Evolutionary conservation across 2,888 invertebrate genomes (phyloP), one percentile per base, ranked within the genome.

Genomic region (Tanypteryx hageni): DNA sequence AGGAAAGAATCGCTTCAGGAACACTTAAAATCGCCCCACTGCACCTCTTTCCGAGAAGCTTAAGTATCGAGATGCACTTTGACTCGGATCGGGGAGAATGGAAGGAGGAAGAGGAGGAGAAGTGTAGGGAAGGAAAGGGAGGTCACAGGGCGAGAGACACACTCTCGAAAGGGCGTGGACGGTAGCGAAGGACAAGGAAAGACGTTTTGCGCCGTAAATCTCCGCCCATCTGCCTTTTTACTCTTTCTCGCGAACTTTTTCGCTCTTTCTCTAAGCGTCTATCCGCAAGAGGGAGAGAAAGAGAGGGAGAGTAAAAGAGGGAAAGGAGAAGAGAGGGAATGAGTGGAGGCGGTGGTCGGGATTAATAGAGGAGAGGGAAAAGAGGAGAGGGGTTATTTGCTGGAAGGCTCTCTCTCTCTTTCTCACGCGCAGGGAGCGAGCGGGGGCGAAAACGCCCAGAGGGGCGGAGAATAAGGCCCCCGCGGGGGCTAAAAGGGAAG

Each of bases 141-240:
- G 89, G 68, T 89, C 89, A 89, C 89, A 89, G 89, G 64, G 86
- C 86, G 86, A 86, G 86, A 61, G 31, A 86, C 64, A 89, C 89
- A 64, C 89, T 61, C 61, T 64, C 31, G 16, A 31, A 16, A 68
- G 89, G 89, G 89, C 89, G 89, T 89, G 89, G 89, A 89, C 89
- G 89, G 89, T 89, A 89, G 89, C 89, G 89, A 89, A 89, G 89
- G 89, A 89, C 89, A 89, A 89, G 89, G 89, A 89, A 89, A 89
- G 89, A 89, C 61, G 89, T 89, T 64, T 64, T 89, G 89, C 64
- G 64, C 89, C 64, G 89, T 89, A 89, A 89, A 89, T 89, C 89
- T 89, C 89, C 89, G 89, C 89, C 89, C 89, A 89, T 89, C 89
- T 86, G 86, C 86, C 86, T 86, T 31, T 59, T 59, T 31, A n/a